Evolutionary conservation across 2,113 vertebrate genomes (phyloP), one percentile per base, ranked within the genome.

Genomic region (Dicaeum eximium): DNA sequence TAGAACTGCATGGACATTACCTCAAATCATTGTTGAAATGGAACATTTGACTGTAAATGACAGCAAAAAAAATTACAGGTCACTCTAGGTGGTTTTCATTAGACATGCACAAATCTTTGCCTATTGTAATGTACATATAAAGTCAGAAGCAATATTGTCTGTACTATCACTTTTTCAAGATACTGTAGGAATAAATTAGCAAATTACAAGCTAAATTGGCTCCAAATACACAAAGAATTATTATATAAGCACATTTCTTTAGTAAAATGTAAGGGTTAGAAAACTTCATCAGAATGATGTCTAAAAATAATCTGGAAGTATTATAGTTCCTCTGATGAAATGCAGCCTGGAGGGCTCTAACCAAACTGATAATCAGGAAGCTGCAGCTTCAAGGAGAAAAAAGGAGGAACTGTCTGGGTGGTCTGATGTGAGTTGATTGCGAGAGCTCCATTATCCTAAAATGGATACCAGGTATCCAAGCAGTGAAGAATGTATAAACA

Each of bases 31-130:
- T 27, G 10, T 89, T n/a, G 87, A 90, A 87, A 81, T 47, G 7
- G 23, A 97, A 57, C 6, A 85, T 61, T 44, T 70, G 28, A 25
- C 77, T 95, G 74, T 73, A 93, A 95, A 94, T 84, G 79, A 80
- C 13, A 86, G 16, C 21, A 95, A 96, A 82, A 95, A 50, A 90
- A 53, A 64, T 78, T 95, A 53, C 38, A 88, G 57, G 30, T 91
- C 44, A 42, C 30, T 79, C 10, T 37, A n/a, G 20, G 19, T 53
- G 37, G 2, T 67, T 90, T 86, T 91, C 79, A 54, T 90, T 82
- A 83, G 73, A 19, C 31, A 64, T 61, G 35, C 8, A 58, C 31
- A 64, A 93, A 91, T 88, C 23, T 88, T 87, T 56, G 79, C n/a
- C 45, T 91, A 42, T 72, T 96, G 78, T 90, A 79, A 88, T 11